Percentiles rank a stretch among this genome's conserved stretches.
These are phyloP conservation scores for Trissolcus brochymenae DNA, from an alignment of 2,888 invertebrate genomes.

Conservation along the genomic window DNA sequence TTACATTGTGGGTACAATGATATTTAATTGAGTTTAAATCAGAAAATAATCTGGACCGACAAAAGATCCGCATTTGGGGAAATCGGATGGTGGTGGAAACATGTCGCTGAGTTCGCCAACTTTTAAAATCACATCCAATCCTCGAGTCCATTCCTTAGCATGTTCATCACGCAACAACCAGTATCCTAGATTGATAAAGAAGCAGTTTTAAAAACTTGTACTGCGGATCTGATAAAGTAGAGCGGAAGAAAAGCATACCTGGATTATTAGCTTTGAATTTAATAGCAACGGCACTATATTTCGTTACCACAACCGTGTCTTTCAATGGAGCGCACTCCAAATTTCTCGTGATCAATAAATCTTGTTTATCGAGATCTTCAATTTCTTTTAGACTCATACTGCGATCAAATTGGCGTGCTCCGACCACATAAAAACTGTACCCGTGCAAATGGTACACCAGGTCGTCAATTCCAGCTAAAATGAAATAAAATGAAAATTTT, in stretches of 20 bases:
- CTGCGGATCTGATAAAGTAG: too few relatives aligned
- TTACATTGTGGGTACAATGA: constrained; percentile 19
- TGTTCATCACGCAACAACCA: constrained; percentile 89
- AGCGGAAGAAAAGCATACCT: constrained; percentile 73
- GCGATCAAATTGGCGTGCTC: constrained; percentile 78
- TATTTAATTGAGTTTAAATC: constrained; percentile 74
- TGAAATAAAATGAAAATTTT: constrained; percentile 14
- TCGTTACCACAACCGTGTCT: constrained; percentile 86
- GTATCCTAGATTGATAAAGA: constrained; percentile 78
- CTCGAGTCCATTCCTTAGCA: constrained; percentile 85
- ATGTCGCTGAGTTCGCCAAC: constrained; percentile 83
- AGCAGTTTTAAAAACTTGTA: background rate
- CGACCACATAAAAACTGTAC: constrained; percentile 84
- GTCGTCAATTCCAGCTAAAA: constrained; percentile 80
- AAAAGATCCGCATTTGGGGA: constrained; percentile 88
- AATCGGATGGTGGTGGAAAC: constrained; percentile 82
- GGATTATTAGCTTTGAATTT: constrained; percentile 87
- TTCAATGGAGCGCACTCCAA: constrained; percentile 81
- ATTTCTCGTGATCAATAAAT: constrained; percentile 79
- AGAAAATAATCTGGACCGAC: constrained; percentile 86
- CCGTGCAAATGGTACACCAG: constrained; percentile 88
- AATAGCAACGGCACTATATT: constrained; percentile 82
- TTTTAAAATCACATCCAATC: constrained; percentile 85
- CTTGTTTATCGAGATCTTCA: constrained; percentile 79
- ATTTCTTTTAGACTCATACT: constrained; percentile 78